Conservation (phyloP, 2,797 vertebrate genomes). For the Bovichtus diacanthus region DNA sequence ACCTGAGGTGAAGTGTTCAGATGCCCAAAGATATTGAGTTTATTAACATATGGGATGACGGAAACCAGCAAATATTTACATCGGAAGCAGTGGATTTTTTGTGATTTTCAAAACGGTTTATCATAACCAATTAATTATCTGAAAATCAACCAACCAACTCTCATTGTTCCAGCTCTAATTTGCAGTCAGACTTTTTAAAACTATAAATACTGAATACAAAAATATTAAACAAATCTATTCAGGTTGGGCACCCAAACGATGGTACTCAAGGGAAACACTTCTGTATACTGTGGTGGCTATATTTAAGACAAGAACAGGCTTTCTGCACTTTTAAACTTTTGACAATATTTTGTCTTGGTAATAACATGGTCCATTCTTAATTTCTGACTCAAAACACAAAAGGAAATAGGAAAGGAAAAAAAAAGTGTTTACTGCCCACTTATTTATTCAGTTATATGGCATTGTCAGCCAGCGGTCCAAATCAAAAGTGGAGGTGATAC, state of each 20-base stretch:
- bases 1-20: neutral
- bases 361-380: neutral
- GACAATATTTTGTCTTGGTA: neutral
- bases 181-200: neutral
- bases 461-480: neutral
- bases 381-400: neutral
- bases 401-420: neutral
- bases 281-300: neutral
- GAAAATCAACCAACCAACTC: neutral
- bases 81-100: neutral
- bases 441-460: neutral
- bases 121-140: neutral
- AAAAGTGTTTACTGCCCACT: neutral
- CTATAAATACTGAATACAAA: neutral
- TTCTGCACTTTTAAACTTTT: neutral
- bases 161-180: neutral
- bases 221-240: neutral
- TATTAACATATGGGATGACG: neutral
- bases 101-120: neutral
- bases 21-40: neutral
- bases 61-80: neutral
- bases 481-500: conserved; percentile 2
- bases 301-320: neutral
- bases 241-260: neutral
- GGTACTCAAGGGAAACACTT: neutral